Evolutionary conservation across 2,797 vertebrate species (phyloP).

Genomic region (Urophycis tenuis): DNA sequence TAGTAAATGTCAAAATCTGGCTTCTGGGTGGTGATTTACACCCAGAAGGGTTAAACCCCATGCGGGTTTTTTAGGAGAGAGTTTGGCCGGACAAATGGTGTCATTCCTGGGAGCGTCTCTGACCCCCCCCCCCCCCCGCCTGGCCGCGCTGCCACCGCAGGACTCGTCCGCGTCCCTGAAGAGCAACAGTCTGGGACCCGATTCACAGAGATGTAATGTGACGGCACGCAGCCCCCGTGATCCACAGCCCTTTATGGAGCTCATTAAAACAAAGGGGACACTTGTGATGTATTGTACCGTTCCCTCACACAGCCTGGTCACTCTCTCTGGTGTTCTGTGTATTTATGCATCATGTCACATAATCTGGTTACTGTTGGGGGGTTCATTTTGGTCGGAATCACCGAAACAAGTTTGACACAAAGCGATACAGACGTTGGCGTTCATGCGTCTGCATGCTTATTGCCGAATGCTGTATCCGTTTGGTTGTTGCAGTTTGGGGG

Average conservation of each 20-base stretch:
- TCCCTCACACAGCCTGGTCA: neutral
- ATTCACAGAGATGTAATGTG: neutral
- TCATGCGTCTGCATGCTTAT: neutral
- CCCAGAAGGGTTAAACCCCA: constrained; percentile 9
- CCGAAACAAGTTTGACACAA: neutral
- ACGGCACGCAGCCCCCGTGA: neutral
- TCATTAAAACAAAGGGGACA: neutral
- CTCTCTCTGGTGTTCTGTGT: neutral
- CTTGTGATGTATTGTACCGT: neutral
- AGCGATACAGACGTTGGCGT: neutral
- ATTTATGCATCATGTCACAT: neutral
- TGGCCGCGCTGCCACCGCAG: too few species aligned
- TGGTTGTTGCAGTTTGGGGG: neutral
- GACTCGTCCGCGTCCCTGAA: neutral
- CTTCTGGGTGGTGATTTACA: constrained; percentile 1
- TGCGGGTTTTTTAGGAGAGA: constrained; percentile 13
- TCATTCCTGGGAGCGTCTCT: neutral
- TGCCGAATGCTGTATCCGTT: neutral
- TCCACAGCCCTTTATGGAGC: neutral
- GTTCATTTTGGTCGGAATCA: neutral
- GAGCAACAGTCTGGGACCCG: neutral
- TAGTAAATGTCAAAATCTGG: constrained; percentile 4
- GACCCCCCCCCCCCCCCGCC: too few species aligned
- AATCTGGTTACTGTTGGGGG: neutral
- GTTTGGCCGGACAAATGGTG: constrained; percentile 13